A percentile compares a stretch with the other conserved stretches of the same genome.
Conservation (phyloP, 2,797 vertebrate genomes). For the Cryptoprocta ferox region DNA sequence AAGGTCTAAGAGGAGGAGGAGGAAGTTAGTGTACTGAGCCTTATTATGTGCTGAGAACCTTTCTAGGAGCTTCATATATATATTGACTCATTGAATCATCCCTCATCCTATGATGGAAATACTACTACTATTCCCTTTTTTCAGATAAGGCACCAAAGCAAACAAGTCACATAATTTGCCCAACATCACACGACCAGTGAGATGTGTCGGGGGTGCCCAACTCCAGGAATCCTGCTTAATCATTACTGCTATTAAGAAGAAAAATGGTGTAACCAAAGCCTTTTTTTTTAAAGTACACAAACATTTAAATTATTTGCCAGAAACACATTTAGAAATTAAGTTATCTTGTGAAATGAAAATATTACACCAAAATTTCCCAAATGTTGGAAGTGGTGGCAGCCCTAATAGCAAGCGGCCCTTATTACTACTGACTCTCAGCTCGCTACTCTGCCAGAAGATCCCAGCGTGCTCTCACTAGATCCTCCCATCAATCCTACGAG, state of each 20-base stretch:
- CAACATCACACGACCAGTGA: background rate
- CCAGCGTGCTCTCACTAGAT: background rate
- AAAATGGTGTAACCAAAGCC: background rate
- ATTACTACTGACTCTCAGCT: too few relatives aligned
- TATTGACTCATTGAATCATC: background rate
- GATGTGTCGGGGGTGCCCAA: background rate
- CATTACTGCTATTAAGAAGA: background rate
- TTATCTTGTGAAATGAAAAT: background rate
- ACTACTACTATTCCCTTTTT: background rate
- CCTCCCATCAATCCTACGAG: background rate
- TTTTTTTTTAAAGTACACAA: background rate
- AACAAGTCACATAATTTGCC: background rate
- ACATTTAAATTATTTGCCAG: background rate
- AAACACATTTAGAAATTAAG: background rate
- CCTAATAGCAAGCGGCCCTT: too few relatives aligned
- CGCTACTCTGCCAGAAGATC: background rate
- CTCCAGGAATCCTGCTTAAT: background rate
- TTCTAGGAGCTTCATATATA: too few relatives aligned
- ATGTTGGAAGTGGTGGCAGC: background rate
- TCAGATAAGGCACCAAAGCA: background rate
- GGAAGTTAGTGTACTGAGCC: background rate
- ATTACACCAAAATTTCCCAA: background rate
- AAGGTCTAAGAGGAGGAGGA: background rate
- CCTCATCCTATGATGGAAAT: background rate
- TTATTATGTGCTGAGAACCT: background rate